These are phyloP conservation scores for Yponomeuta evonymella DNA, from an alignment of 2,888 invertebrate species.

Conservation along the genomic window DNA sequence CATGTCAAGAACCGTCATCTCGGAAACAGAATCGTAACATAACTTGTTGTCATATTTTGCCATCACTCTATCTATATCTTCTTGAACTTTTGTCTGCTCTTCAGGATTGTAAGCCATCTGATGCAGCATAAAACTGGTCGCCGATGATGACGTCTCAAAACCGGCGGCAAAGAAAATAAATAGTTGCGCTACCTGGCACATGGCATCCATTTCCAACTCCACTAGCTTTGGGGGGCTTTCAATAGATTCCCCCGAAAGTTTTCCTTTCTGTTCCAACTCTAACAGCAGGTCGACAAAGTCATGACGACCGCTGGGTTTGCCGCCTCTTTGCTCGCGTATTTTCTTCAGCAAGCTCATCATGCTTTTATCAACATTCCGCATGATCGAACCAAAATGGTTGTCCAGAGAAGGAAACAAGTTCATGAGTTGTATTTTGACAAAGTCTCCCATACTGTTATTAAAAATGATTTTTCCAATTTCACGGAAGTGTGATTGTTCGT, in stretches of 20 bases:
- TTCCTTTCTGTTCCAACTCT: conserved; percentile 53
- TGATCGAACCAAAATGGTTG: conserved; percentile 1
- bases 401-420: conserved; percentile 16
- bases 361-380: conserved; percentile 21
- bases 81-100: conserved; percentile 32
- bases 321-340: conserved; percentile 48
- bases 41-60: conserved; percentile 23
- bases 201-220: conserved; percentile 48
- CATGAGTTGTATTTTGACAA: conserved; percentile 10
- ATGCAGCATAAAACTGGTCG: conserved; percentile 38
- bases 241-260: conserved; percentile 53
- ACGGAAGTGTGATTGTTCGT: conserved; percentile 19
- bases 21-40: conserved; percentile 24
- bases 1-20: conserved; percentile 24
- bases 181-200: conserved; percentile 47
- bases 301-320: conserved; percentile 51
- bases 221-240: conserved; percentile 46
- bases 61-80: conserved; percentile 31
- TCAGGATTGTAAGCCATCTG: conserved; percentile 35
- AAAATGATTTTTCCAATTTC: conserved; percentile 17
- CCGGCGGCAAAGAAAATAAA: conserved; percentile 49
- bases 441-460: neutral
- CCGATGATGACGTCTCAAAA: conserved; percentile 35
- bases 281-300: conserved; percentile 63
- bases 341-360: conserved; percentile 39